Base-by-base conservation (phyloP, 2,797 vertebrate species). In the Xyrichtys novacula region DNA sequence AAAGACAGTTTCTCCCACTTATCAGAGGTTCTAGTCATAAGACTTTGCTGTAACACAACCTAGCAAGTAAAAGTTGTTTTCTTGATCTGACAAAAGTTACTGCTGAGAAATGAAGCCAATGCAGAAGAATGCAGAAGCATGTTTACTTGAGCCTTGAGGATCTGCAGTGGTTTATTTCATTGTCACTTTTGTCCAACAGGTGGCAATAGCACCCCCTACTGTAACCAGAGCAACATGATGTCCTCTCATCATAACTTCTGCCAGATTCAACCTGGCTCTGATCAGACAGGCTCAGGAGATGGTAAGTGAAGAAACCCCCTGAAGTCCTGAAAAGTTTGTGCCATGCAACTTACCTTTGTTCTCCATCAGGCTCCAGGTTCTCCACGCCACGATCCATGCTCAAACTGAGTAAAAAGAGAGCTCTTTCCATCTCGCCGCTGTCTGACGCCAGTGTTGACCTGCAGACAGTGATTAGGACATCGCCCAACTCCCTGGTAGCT, bases 401-500 rank as follows among this genome's bases (percentile, higher is more conserved):
- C 49, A 98, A 96, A 85, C 71, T 99, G 89, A 96, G 95, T 50
- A 99, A 98, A 91, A 99, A 99, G 93, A 93, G 98, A 58, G 96
- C 97, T 0, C 91, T 99, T 76, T 99, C 98, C 88, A 98, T 99
- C 88, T 99, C 98, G 0, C 97, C 98, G 0, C 91, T 98, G 70
- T 99, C 98, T 0, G 98, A 99, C 15, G 95, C 96, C 78, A 99
- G 96, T 57, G 92, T 99, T 9, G 97, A 99, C 86, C 94, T 99
- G 67, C 98, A 99, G 92, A 98, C 97, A 0, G 96, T 99, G 47
- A 99, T 99, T 85, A 94, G 98, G 34, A 99, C 98, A 14, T 99
- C 98, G 0, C 98, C 98, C 65, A 99, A 96, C 92, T 99, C 97
- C n/a, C 91, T 99, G 0, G 96, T 99, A 58, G 98, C 98, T 6